Percentiles rank a stretch among this genome's conserved stretches.
phyloP scores from a whole-genome alignment of 1,140 invertebrate species.

The Caenorhabditis briggsae region DNA sequence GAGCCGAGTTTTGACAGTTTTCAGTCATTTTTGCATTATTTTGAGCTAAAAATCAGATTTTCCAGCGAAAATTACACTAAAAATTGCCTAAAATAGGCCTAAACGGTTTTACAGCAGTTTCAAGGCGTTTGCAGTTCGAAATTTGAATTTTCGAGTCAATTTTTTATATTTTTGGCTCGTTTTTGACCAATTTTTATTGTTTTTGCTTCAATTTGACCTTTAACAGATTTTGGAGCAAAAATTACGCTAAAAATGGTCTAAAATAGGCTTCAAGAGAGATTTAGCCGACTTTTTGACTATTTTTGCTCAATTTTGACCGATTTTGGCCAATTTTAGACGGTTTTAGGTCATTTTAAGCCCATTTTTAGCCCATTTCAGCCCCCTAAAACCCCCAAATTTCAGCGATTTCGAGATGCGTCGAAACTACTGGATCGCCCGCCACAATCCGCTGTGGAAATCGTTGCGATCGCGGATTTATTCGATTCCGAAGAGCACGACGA shows the following conservation, averaged over 20 bases:
- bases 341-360: background rate
- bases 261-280: too few species aligned
- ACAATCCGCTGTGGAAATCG: background rate
- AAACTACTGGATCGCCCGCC: conserved; percentile 29
- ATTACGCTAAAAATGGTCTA: too few species aligned
- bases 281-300: too few species aligned
- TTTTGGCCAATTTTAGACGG: background rate
- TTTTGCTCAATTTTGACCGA: too few species aligned
- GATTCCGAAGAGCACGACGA: background rate
- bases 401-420: conserved; percentile 12
- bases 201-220: too few species aligned
- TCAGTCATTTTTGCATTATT: background rate
- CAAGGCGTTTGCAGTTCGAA: too few species aligned
- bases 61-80: background rate
- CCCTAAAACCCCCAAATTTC: background rate
- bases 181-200: too few species aligned
- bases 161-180: background rate
- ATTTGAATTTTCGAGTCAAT: background rate
- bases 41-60: background rate
- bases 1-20: too few species aligned
- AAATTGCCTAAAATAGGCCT: too few species aligned
- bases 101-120: too few species aligned
- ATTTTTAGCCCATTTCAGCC: background rate
- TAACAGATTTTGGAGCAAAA: too few species aligned
- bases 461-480: background rate